Percentiles rank a stretch among this genome's conserved stretches.
These are phyloP conservation scores for Drosophila siamana DNA, from an alignment of 2,888 invertebrate species.

Conservation along the genomic window DNA sequence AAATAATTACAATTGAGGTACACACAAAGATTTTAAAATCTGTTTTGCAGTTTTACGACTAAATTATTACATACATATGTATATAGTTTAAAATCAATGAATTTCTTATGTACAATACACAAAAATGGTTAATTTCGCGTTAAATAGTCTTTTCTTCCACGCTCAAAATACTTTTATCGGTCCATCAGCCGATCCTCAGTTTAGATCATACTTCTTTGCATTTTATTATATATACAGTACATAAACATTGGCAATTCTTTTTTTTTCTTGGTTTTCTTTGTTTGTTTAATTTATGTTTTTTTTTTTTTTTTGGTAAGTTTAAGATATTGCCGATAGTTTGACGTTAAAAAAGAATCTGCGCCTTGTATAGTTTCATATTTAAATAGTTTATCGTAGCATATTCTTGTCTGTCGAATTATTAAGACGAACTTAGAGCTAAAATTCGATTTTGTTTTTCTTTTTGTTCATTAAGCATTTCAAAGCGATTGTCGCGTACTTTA, in stretches of 20 bases:
- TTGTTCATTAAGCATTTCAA: constrained; percentile 71
- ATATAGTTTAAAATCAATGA: constrained; percentile 74
- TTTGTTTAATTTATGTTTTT: background rate
- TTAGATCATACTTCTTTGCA: constrained; percentile 70
- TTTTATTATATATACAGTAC: constrained; percentile 72
- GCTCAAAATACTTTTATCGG: constrained; percentile 65
- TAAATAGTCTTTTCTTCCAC: constrained; percentile 74
- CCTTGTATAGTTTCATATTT: constrained; percentile 72
- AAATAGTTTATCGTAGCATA: constrained; percentile 58
- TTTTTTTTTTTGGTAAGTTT: constrained; percentile 61
- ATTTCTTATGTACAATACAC: constrained; percentile 76
- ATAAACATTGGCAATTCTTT: constrained; percentile 67
- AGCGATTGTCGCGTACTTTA: constrained; percentile 77
- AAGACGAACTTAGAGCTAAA: constrained; percentile 56
- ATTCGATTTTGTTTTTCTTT: constrained; percentile 43
- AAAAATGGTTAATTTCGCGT: constrained; percentile 74
- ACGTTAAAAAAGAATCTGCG: constrained; percentile 48
- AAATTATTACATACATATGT: constrained; percentile 61
- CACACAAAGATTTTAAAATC: constrained; percentile 77
- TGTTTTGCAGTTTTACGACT: constrained; percentile 69
- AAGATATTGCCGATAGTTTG: constrained; percentile 43
- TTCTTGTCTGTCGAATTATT: constrained; percentile 17
- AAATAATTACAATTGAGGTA: constrained; percentile 79
- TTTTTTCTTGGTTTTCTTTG: constrained; percentile 9
- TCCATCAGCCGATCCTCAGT: constrained; percentile 25